phyloP scores from a whole-genome alignment of 2,888 invertebrate genomes.

The Augochlorella aurata region DNA sequence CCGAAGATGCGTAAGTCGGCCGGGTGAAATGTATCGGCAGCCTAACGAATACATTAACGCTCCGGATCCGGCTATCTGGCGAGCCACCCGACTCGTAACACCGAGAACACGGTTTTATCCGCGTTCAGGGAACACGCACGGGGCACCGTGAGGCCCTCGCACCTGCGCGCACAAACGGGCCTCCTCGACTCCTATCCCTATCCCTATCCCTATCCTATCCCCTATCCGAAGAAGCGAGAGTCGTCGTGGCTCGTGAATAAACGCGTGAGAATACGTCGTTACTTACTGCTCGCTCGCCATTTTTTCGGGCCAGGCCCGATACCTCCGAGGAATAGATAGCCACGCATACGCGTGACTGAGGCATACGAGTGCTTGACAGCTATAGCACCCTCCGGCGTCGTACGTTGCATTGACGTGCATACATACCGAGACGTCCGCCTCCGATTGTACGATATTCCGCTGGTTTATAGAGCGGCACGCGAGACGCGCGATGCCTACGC shows the following conservation, averaged over 20 bases:
- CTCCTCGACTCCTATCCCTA: constrained; percentile 26
- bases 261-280: constrained; percentile 57
- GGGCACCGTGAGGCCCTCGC: constrained; percentile 30
- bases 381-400: constrained; percentile 50
- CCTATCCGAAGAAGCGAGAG: constrained; percentile 1
- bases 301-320: constrained; percentile 18
- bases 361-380: constrained; percentile 40
- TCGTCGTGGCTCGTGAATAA: constrained; percentile 40
- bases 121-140: constrained; percentile 15
- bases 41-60: constrained; percentile 68
- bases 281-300: constrained; percentile 10
- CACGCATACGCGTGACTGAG: constrained; percentile 36
- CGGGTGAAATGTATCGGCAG: constrained; percentile 54
- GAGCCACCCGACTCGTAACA: constrained; percentile 11
- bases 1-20: constrained; percentile 43
- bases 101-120: constrained; percentile 19
- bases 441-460: constrained; percentile 55
- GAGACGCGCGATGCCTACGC: constrained; percentile 36
- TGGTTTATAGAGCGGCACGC: constrained; percentile 47
- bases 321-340: constrained; percentile 25
- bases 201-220: constrained; percentile 26
- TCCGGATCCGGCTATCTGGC: constrained; percentile 63
- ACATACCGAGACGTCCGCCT: constrained; percentile 55
- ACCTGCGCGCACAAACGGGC: constrained; percentile 57
- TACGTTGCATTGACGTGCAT: constrained; percentile 57